A percentile compares a stretch with the other conserved stretches of the same genome.
These are phyloP conservation scores for Drosophila arawakana DNA, from an alignment of 1,140 invertebrate species.

Conservation along the genomic window DNA sequence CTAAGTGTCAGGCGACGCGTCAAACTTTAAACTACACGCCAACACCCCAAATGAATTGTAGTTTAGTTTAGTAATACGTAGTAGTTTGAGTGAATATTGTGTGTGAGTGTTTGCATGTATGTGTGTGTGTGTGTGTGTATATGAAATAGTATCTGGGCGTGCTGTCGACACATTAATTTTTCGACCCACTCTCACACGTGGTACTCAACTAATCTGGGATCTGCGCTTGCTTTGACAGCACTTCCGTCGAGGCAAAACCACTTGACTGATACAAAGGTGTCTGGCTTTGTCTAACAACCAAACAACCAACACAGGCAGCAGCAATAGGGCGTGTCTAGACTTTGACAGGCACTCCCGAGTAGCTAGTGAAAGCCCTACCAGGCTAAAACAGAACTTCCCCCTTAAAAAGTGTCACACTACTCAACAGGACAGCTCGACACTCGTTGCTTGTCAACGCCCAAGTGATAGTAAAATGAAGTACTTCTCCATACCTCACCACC, in stretches of 20 bases:
- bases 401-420: constrained; percentile 21
- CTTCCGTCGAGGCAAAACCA: constrained; percentile 55
- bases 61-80: constrained; percentile 32
- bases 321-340: constrained; percentile 53
- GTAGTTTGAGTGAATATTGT: constrained; percentile 12
- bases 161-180: constrained; percentile 73
- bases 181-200: constrained; percentile 14
- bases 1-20: constrained; percentile 80
- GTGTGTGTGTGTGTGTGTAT: constrained; percentile 11
- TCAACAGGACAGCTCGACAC: constrained; percentile 62
- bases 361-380: constrained; percentile 19
- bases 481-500: background rate
- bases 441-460: constrained; percentile 61
- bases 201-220: constrained; percentile 65
- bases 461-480: constrained; percentile 77
- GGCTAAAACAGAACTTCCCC: background rate
- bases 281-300: constrained; percentile 41
- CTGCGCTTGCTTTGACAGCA: constrained; percentile 72
- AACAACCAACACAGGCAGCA: constrained; percentile 2
- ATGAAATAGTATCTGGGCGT: constrained; percentile 20
- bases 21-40: constrained; percentile 81
- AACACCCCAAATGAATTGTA: constrained; percentile 72
- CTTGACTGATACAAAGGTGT: constrained; percentile 67
- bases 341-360: constrained; percentile 36
- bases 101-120: constrained; percentile 21